These are phyloP conservation scores for Nycticorax nycticorax DNA, from an alignment of 2,113 vertebrate species.

Conservation along the genomic window DNA sequence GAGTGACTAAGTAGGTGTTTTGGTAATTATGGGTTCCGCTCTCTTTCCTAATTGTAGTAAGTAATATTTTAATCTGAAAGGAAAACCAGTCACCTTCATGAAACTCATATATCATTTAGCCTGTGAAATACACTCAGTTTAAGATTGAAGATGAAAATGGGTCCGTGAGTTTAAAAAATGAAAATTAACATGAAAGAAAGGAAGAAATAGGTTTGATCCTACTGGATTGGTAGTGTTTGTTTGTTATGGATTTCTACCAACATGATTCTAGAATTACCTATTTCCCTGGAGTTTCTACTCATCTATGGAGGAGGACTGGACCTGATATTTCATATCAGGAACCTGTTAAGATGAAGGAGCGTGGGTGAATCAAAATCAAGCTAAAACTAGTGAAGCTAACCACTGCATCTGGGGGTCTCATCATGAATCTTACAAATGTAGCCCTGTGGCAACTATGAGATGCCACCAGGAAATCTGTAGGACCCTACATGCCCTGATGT, in stretches of 20 bases:
- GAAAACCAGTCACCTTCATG: background rate
- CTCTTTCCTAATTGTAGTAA: background rate
- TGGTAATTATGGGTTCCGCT: background rate
- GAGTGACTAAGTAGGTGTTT: background rate
- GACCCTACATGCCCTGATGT: background rate
- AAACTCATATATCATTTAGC: background rate
- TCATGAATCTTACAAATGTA: background rate
- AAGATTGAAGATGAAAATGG: background rate
- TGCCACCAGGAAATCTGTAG: background rate
- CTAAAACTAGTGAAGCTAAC: background rate
- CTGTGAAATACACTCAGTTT: background rate
- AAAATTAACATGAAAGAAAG: background rate
- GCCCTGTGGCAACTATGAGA: background rate
- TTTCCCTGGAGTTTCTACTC: background rate
- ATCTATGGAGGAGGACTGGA: background rate
- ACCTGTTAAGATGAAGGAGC: background rate
- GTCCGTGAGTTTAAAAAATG: background rate
- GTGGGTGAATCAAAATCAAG: background rate
- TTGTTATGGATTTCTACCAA: background rate
- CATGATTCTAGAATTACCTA: background rate
- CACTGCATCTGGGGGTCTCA: background rate
- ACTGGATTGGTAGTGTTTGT: background rate
- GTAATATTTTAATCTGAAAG: background rate
- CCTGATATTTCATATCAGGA: background rate
- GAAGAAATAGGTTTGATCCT: background rate